These are phyloP conservation scores for Matsumurasca onukii DNA, from an alignment of 1,140 invertebrate species.

Conservation along the genomic window DNA sequence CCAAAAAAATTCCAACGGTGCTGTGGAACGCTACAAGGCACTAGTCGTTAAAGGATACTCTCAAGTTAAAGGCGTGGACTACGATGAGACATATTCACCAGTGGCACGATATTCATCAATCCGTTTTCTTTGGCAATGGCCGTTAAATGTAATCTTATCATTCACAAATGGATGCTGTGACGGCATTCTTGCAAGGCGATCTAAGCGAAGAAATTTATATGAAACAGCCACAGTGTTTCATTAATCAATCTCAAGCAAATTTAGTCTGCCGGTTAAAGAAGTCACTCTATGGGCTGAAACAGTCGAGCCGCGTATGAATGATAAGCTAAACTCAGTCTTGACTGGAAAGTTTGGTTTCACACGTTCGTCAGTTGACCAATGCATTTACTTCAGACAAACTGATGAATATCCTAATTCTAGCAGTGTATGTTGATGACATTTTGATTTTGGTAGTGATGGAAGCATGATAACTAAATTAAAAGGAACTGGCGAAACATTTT, in stretches of 20 bases:
- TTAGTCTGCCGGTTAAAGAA: background rate
- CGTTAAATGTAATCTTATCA: background rate
- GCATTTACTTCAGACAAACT: background rate
- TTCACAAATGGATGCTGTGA: background rate
- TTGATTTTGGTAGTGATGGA: background rate
- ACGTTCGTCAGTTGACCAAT: background rate
- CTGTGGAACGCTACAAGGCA: background rate
- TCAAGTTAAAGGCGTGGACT: no score
- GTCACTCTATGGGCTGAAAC: background rate
- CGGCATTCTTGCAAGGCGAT: background rate
- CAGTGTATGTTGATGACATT: background rate
- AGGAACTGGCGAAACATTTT: background rate
- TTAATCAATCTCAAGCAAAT: background rate
- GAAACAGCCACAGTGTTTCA: background rate
- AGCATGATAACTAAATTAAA: background rate
- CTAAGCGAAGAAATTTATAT: conserved; percentile 1
- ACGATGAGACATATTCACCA: no score
- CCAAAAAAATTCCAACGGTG: background rate
- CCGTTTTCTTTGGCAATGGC: no score
- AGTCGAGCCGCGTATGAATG: background rate
- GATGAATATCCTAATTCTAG: background rate
- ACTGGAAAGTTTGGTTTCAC: background rate
- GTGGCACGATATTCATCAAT: no score
- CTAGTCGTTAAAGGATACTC: no score
- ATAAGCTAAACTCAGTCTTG: background rate